Evolutionary conservation across 2,888 invertebrate genomes (phyloP).

Genomic region (Flexamia atlantica): DNA sequence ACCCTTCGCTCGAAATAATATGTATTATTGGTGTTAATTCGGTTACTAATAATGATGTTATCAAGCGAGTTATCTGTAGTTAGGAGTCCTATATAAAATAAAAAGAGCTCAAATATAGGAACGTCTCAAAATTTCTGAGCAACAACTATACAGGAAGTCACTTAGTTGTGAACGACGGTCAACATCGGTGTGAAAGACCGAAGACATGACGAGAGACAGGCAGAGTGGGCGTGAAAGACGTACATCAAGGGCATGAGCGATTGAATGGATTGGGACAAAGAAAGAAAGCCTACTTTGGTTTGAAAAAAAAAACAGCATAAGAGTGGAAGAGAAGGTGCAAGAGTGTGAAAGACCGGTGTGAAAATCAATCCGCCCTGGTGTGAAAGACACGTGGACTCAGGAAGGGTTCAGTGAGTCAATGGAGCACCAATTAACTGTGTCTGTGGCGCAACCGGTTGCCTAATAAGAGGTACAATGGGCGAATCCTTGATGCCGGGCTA

Average conservation of each 20-base stretch:
- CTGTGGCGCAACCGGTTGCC: conserved; percentile 20
- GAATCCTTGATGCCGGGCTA: conserved; percentile 33
- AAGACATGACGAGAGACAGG: not conserved
- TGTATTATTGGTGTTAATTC: too few relatives aligned
- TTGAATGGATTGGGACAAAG: too few relatives aligned
- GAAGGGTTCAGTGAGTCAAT: conserved; percentile 6
- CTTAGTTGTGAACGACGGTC: too few relatives aligned
- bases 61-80: too few relatives aligned
- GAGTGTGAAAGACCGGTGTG: not conserved
- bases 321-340: not conserved
- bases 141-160: too few relatives aligned
- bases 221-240: not conserved
- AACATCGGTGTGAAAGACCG: too few relatives aligned
- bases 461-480: conserved; percentile 22
- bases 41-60: too few relatives aligned
- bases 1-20: too few relatives aligned
- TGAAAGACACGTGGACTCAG: not conserved
- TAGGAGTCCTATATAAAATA: too few relatives aligned
- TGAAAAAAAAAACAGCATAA: not conserved
- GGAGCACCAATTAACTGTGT: conserved; percentile 9
- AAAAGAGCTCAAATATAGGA: too few relatives aligned
- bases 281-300: too few relatives aligned
- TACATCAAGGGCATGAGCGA: not conserved
- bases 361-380: not conserved
- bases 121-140: too few relatives aligned